These are phyloP conservation scores for Nymphalis io DNA, from an alignment of 1,140 invertebrate species.

Conservation along the genomic window DNA sequence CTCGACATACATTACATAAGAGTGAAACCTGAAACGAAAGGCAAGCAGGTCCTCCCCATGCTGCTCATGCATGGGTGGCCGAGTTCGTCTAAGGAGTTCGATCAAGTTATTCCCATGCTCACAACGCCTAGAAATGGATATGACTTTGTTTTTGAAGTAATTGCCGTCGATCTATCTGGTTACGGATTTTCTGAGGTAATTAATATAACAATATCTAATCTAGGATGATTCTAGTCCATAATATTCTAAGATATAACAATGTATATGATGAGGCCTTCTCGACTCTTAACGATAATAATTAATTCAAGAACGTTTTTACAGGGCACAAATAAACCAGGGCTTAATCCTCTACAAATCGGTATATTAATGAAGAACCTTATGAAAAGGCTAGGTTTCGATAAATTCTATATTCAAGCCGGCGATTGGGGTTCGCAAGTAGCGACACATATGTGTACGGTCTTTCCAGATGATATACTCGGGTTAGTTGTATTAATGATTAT, in stretches of 20 bases:
- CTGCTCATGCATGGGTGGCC: constrained; percentile 96
- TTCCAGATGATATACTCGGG: constrained; percentile 86
- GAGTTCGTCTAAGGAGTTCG: constrained; percentile 93
- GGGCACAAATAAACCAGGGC: constrained; percentile 83
- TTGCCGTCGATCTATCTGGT: constrained; percentile 91
- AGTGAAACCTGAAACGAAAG: constrained; percentile 74
- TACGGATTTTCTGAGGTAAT: constrained; percentile 90
- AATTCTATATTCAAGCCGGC: constrained; percentile 92
- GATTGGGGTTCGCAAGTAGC: constrained; percentile 89
- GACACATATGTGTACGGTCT: constrained; percentile 83
- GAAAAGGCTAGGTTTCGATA: constrained; percentile 86
- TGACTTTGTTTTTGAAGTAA: constrained; percentile 90
- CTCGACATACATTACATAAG: constrained; percentile 89
- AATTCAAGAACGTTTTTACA: constrained; percentile 43
- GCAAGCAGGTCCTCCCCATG: constrained; percentile 84
- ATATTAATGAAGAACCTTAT: constrained; percentile 92
- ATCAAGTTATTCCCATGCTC: constrained; percentile 89
- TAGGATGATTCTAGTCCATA: no score
- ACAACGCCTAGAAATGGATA: constrained; percentile 81
- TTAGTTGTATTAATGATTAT: no score
- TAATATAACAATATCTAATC: no score
- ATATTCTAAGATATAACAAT: no score
- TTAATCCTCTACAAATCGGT: constrained; percentile 84
- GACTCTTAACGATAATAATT: no score
- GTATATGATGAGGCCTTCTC: no score